A percentile compares a stretch with the other conserved stretches of the same genome.
Conservation (phyloP, 2,888 invertebrate species). For the Agriopis marginaria region DNA sequence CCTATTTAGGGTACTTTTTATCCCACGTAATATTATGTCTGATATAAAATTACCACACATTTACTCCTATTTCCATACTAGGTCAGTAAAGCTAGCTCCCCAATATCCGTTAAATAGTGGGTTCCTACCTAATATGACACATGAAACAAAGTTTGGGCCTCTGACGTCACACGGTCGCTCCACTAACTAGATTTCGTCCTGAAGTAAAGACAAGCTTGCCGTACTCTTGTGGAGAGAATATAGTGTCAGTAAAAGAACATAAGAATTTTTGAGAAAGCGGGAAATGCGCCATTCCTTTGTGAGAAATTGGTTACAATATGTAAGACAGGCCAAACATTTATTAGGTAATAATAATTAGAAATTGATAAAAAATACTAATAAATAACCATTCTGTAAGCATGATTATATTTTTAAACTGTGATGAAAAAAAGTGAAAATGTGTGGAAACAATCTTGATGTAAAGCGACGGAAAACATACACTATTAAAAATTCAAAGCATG, state of each 20-base stretch:
- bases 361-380: no score
- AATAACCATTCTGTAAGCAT: no score
- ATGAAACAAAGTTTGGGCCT: constrained; percentile 53
- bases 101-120: constrained; percentile 57
- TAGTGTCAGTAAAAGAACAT: constrained; percentile 4
- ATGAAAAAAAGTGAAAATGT: no score
- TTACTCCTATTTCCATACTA: neutral
- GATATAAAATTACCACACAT: no score
- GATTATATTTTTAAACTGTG: no score
- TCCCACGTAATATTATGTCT: no score
- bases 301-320: no score
- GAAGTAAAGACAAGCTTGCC: constrained; percentile 59
- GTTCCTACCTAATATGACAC: constrained; percentile 28
- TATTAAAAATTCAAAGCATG: neutral
- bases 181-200: constrained; percentile 63
- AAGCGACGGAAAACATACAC: neutral
- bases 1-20: no score
- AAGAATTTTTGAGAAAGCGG: neutral
- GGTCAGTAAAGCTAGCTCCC: constrained; percentile 30
- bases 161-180: constrained; percentile 57
- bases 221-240: constrained; percentile 20
- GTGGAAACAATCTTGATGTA: neutral
- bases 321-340: no score
- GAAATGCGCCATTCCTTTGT: no score
- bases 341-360: no score